Base-by-base conservation (phyloP, 2,888 invertebrate species). In the Bursaphelenchus okinawaensis region DNA sequence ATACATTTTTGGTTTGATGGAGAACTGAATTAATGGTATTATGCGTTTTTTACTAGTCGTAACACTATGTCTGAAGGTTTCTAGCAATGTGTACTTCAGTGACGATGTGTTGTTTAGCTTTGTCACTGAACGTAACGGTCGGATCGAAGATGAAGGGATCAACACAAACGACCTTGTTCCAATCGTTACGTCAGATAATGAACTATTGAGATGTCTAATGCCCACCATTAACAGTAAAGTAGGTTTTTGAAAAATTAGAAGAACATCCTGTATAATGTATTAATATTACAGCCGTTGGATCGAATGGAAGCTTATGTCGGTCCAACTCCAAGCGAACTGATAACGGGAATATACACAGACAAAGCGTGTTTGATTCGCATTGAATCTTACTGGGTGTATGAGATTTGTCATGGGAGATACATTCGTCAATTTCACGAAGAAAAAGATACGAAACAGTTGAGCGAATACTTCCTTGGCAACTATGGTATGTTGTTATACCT, bases 361-460 rank as follows among this genome's bases (percentile, higher is more conserved):
- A 81, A 70, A 58, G 70, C 67, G 29, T 80, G 79, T 59, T 65
- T 71, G 4, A 71, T 60, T 51, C 60, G 72, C 7, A 67, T 70
- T n/a, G 89, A 90, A 61, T 52, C 72, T 20, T 79, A 76, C 60
- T 79, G 79, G 79, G 56, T 66, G 8, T 79, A 79, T 63, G 75
- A 80, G 58, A 60, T 79, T 12, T 79, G 79, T 52, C 79, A 77
- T 55, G 79, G 79, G 0, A 65, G 73, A 4, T 50, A 90, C 83
- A 88, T 96, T 3, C 87, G 91, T 26, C 96, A 98, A 83, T 98
- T 91, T 83, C 95, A 98, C 83, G 95, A 96, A 83, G 92, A 93
- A 77, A 88, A 93, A 50, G 67, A 65, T 24, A 56, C 56, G 9
- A 66, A 63, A 23, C 56, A 65, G 16, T 60, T 75, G 9, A 72